Base-by-base conservation (phyloP, 2,797 vertebrate species). In the Halcyon chelicuti region DNA sequence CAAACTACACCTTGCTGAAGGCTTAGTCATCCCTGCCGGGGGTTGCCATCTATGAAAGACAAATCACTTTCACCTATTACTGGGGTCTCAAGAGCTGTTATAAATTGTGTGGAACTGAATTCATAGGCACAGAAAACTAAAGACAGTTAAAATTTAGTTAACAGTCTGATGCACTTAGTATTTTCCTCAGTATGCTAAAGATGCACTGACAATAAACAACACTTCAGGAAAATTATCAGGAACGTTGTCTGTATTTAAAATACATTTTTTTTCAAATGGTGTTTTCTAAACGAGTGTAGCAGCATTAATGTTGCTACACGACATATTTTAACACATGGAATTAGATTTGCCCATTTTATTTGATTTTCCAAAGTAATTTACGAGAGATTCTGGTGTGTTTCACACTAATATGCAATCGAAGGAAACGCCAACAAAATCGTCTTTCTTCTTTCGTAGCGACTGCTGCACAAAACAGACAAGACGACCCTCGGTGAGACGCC, bases 1-100 rank as follows among this genome's bases (percentile, higher is more conserved):
- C 76, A 91, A 86, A 82, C 91, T 88, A 90, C 84, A 97, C 95
- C 94, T 93, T 94, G 95, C 90, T 93, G 85, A 88, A 76, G 91
- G 92, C 85, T 79, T 79, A 76, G 70, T 83, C 84, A 70, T 66
- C 73, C 60, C 76, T 72, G 72, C 72, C 63, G 71, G 79, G 80
- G 54, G 63, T 51, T 88, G 55, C 67, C 44, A 2, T 66, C 88
- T 74, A 78, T 49, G 66, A 91, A 79, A 88, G 85, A 90, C 65
- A 86, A 94, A 93, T 90, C 57, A 67, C 85, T 91, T 86, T 86
- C 82, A 85, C 78, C 73, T 86, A 61, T 57, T 83, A 29, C 54
- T 63, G 33, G 31, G 51, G 70, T 90, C 82, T 90, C 60, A 14
- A 72, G 54, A 72, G 54, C 77, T 78, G 62, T 40, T 86, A 42